Evolutionary conservation across 2,113 vertebrate genomes (phyloP).

Genomic region (Ochotona princeps): DNA sequence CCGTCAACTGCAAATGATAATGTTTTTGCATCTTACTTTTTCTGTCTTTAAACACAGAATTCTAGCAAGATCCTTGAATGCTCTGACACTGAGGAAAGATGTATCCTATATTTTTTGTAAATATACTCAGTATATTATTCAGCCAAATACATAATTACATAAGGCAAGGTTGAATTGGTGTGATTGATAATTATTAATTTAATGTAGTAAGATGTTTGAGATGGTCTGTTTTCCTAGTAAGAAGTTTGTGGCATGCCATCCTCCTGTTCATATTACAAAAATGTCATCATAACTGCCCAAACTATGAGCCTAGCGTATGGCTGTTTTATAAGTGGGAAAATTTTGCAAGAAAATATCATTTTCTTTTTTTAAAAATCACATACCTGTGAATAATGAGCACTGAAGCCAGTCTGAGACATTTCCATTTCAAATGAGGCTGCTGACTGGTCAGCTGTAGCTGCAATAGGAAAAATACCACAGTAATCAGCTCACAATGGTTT

Average conservation of each 20-base stretch:
- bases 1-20: not conserved
- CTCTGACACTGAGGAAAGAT: not conserved
- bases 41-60: not conserved
- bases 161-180: not conserved
- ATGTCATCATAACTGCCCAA: not conserved
- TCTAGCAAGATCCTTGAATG: not conserved
- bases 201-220: not conserved
- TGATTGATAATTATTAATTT: not conserved
- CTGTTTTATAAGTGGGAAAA: not conserved
- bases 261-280: not conserved
- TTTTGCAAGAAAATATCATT: not conserved
- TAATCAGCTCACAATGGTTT: not conserved
- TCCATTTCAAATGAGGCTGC: slow-evolving; percentile 97
- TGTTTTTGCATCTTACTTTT: not conserved
- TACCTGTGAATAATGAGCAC: slow-evolving; percentile 95
- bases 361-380: not conserved
- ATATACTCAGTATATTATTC: not conserved
- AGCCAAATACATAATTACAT: not conserved
- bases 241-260: not conserved
- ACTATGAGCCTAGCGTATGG: not conserved
- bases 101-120: not conserved
- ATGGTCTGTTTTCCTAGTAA: not conserved
- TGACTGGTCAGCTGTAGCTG: slow-evolving; percentile 92
- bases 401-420: slow-evolving; percentile 98
- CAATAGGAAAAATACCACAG: slow-evolving; percentile 43